Conservation (phyloP, 1,140 invertebrate species). For the Drosophila persimilis region DNA sequence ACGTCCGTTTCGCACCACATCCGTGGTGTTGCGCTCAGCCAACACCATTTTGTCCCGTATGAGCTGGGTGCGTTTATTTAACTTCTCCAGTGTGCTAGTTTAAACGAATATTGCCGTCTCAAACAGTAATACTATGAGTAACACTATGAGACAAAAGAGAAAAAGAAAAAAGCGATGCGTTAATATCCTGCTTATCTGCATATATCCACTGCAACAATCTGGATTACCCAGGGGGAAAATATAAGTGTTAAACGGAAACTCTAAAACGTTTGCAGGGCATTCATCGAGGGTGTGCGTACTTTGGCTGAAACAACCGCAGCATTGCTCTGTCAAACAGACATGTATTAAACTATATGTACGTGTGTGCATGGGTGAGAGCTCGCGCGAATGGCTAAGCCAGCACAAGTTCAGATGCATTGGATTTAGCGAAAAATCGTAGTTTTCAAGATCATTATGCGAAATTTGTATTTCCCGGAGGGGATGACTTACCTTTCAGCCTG, state of each 20-base stretch:
- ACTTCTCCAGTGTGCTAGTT: slow-evolving; percentile 72
- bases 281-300: slow-evolving; percentile 62
- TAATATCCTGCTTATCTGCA: neutral
- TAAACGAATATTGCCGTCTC: slow-evolving; percentile 4
- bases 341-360: slow-evolving; percentile 10
- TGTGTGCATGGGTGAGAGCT: slow-evolving; percentile 24
- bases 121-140: slow-evolving; percentile 10
- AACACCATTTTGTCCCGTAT: slow-evolving; percentile 89
- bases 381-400: slow-evolving; percentile 55
- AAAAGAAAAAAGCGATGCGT: neutral
- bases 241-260: slow-evolving; percentile 62
- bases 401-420: slow-evolving; percentile 49
- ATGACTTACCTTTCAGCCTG: slow-evolving; percentile 24
- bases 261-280: slow-evolving; percentile 40
- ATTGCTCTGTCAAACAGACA: slow-evolving; percentile 56
- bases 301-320: slow-evolving; percentile 46
- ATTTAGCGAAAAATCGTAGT: slow-evolving; percentile 43
- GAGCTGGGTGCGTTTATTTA: slow-evolving; percentile 79
- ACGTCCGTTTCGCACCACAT: slow-evolving; percentile 91
- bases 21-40: slow-evolving; percentile 91
- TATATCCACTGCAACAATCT: neutral
- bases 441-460: neutral
- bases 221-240: slow-evolving; percentile 27
- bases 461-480: neutral
- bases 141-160: slow-evolving; percentile 4